Percentiles rank a stretch among this genome's conserved stretches.
phyloP scores from a whole-genome alignment of 2,888 invertebrate species.

The Ephialtes manifestator region DNA sequence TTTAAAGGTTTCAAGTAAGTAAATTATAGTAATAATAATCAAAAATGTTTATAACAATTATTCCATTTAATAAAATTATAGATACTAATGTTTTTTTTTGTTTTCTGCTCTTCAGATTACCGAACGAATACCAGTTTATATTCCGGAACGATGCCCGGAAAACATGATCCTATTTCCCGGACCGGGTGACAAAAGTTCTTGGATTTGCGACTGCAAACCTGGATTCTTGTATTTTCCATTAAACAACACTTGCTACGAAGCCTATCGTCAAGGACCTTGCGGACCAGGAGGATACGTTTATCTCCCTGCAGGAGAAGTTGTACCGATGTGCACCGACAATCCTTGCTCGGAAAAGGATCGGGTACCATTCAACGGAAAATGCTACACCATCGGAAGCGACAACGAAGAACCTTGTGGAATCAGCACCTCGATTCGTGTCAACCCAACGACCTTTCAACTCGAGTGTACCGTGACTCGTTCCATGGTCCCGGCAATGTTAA shows the following conservation, averaged over 20 bases:
- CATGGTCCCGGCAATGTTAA: background rate
- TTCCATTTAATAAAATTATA: background rate
- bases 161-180: conserved; percentile 91
- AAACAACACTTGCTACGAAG: conserved; percentile 89
- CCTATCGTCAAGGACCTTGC: conserved; percentile 90
- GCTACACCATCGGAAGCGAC: conserved; percentile 85
- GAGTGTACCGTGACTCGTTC: background rate
- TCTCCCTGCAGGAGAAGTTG: conserved; percentile 86
- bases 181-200: conserved; percentile 87
- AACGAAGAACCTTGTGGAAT: conserved; percentile 85
- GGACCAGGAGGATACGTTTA: conserved; percentile 85
- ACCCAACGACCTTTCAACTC: conserved; percentile 87
- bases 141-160: conserved; percentile 87
- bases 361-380: conserved; percentile 86
- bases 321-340: conserved; percentile 89
- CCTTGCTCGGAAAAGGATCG: conserved; percentile 88
- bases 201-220: conserved; percentile 88
- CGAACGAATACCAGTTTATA: conserved; percentile 71
- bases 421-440: conserved; percentile 85
- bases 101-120: conserved; percentile 73
- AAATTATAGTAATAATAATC: no score
- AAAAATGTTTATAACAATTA: background rate
- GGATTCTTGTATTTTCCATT: conserved; percentile 88
- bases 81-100: background rate
- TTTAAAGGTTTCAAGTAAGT: no score